A percentile compares a stretch with the other conserved stretches of the same genome.
Evolutionary conservation across 2,888 invertebrate species (phyloP).

Genomic region (Chrysina gloriosa): DNA sequence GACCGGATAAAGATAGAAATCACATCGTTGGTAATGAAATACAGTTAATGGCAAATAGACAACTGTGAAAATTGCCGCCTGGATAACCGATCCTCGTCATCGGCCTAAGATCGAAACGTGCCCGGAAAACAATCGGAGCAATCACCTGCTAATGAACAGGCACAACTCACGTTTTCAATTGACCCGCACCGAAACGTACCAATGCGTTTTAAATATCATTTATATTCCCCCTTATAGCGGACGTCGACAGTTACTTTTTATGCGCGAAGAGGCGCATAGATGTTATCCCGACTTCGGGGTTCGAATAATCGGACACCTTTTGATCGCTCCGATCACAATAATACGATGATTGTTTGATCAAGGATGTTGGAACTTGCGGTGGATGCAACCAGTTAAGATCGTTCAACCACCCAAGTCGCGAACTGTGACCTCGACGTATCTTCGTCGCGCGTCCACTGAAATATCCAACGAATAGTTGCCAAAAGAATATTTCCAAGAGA

Average conservation of each 20-base stretch:
- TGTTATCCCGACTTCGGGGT: constrained; percentile 1
- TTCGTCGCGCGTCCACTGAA: background rate
- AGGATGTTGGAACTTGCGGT: constrained; percentile 7
- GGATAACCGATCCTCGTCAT: constrained; percentile 14
- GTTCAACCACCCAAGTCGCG: constrained; percentile 30
- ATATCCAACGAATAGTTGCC: constrained; percentile 4
- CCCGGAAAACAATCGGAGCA: constrained; percentile 32
- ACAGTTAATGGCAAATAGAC: constrained; percentile 15
- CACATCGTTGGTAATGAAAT: background rate
- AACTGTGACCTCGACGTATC: constrained; percentile 19
- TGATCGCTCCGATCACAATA: constrained; percentile 37
- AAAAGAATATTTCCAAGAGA: constrained; percentile 20
- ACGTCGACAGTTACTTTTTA: constrained; percentile 3
- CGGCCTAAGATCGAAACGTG: constrained; percentile 25
- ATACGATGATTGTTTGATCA: constrained; percentile 36
- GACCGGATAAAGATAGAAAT: constrained; percentile 9
- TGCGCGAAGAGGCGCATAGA: constrained; percentile 6
- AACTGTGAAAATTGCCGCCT: constrained; percentile 29
- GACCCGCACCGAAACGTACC: constrained; percentile 31
- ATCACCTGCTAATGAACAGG: constrained; percentile 36
- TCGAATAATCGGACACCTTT: constrained; percentile 21
- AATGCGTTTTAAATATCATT: constrained; percentile 37
- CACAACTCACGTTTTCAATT: constrained; percentile 33
- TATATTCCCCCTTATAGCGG: constrained; percentile 27
- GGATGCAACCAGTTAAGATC: constrained; percentile 19